phyloP scores from a whole-genome alignment of 1,140 invertebrate genomes.

The Drosophila novamexicana region DNA sequence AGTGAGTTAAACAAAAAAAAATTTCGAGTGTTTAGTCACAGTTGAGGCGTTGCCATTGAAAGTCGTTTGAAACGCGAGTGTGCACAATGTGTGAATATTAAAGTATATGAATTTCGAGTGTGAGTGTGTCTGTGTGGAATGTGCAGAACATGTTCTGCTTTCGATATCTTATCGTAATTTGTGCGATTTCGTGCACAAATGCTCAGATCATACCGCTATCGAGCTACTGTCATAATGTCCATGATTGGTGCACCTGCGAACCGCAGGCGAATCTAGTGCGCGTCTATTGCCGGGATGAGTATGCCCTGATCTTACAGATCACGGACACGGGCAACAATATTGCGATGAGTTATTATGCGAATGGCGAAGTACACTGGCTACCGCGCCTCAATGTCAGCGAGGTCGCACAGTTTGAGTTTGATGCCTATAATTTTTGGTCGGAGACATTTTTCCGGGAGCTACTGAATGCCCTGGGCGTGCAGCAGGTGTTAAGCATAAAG shows the following conservation, averaged over 20 bases:
- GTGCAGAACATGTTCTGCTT: conserved; percentile 39
- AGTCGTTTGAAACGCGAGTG: conserved; percentile 1
- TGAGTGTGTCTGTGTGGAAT: conserved; percentile 23
- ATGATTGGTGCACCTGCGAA: conserved; percentile 51
- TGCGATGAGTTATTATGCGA: conserved; percentile 64
- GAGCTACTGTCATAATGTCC: conserved; percentile 52
- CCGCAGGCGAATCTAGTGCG: conserved; percentile 63
- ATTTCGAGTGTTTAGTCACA: conserved; percentile 48
- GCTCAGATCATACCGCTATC: conserved; percentile 61
- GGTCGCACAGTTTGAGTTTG: conserved; percentile 62
- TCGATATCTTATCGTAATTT: conserved; percentile 36
- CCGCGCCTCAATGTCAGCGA: conserved; percentile 54
- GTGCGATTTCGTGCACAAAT: conserved; percentile 3
- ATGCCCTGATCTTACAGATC: conserved; percentile 68
- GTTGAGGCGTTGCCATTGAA: conserved; percentile 39
- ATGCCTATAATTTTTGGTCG: conserved; percentile 65
- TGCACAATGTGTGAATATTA: conserved; percentile 30
- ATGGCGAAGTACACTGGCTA: conserved; percentile 31
- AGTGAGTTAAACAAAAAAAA: not conserved
- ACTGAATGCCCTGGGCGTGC: conserved; percentile 42
- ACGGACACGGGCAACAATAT: conserved; percentile 52
- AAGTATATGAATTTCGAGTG: conserved; percentile 13
- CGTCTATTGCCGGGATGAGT: conserved; percentile 56
- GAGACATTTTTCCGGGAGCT: conserved; percentile 50
- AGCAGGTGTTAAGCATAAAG: conserved; percentile 42